Evolutionary conservation across 2,888 invertebrate species (phyloP).

Genomic region (Zelleria hepariella): DNA sequence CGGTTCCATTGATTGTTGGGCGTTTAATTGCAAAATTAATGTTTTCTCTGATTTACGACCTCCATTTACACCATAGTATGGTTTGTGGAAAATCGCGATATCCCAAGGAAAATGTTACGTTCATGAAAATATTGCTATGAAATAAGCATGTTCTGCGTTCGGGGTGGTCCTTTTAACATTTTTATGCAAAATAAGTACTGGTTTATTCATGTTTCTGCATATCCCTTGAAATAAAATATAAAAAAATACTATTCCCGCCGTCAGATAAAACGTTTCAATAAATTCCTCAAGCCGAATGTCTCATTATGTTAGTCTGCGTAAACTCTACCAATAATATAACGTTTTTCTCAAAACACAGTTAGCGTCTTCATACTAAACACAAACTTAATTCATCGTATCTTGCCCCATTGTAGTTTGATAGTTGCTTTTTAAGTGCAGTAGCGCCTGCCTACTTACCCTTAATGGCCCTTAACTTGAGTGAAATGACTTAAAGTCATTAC

Average conservation of each 20-base stretch:
- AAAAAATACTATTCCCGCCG: not conserved
- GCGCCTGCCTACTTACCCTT: not conserved
- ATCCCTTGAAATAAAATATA: not conserved
- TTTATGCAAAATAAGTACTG: not conserved
- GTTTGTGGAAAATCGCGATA: not conserved
- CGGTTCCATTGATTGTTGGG: slow-evolving; percentile 27
- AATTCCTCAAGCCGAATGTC: not conserved
- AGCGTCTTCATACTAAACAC: too few species aligned
- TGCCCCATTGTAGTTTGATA: not conserved
- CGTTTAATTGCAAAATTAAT: slow-evolving; percentile 44
- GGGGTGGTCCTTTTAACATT: not conserved
- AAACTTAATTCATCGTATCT: slow-evolving; percentile 2
- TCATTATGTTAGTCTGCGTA: not conserved
- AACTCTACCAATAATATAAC: not conserved
- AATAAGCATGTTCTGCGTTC: not conserved
- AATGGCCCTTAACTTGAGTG: not conserved
- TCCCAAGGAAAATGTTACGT: not conserved
- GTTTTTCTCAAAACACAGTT: not conserved
- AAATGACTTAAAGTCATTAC: not conserved
- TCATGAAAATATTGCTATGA: not conserved
- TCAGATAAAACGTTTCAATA: not conserved
- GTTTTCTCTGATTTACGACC: slow-evolving; percentile 30
- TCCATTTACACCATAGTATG: slow-evolving; percentile 4
- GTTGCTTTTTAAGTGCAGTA: not conserved
- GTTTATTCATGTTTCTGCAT: slow-evolving; percentile 1